These are phyloP conservation scores for Amiota mariae DNA, from an alignment of 2,888 invertebrate species.

Conservation along the genomic window DNA sequence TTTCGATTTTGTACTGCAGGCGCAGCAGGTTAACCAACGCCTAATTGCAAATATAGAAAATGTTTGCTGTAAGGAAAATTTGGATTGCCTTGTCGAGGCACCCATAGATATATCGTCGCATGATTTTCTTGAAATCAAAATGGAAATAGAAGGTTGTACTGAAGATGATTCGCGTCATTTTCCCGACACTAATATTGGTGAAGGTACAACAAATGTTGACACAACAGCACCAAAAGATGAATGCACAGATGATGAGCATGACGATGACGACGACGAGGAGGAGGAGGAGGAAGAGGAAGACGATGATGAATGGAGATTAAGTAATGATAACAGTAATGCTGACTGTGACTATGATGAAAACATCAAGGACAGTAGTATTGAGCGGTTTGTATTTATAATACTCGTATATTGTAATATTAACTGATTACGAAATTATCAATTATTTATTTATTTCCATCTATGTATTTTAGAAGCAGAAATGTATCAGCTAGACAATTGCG, in stretches of 20 bases:
- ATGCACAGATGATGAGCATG: not conserved
- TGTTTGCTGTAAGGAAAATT: conserved; percentile 7
- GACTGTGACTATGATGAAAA: not conserved
- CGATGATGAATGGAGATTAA: not conserved
- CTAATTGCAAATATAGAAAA: conserved; percentile 41
- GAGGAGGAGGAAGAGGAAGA: not conserved
- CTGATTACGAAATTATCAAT: not conserved
- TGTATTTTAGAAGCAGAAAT: not conserved
- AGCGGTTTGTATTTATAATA: not conserved
- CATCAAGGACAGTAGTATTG: not conserved
- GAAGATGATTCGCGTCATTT: conserved; percentile 13
- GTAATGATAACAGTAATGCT: not conserved
- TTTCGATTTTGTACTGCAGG: conserved; percentile 59
- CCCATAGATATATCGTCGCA: conserved; percentile 61
- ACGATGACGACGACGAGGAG: not conserved
- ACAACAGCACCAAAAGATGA: conserved; percentile 5
- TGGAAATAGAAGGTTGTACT: conserved; percentile 48
- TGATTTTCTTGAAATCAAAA: conserved; percentile 47
- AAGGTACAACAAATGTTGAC: not conserved
- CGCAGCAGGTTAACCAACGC: conserved; percentile 52
- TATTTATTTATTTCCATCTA: not conserved
- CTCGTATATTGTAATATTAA: too few relatives aligned
- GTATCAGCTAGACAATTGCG: not conserved
- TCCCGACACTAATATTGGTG: not conserved
- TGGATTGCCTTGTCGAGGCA: conserved; percentile 59